Evolutionary conservation across 2,113 vertebrate genomes (phyloP).

Genomic region (human (Homo sapiens)): DNA sequence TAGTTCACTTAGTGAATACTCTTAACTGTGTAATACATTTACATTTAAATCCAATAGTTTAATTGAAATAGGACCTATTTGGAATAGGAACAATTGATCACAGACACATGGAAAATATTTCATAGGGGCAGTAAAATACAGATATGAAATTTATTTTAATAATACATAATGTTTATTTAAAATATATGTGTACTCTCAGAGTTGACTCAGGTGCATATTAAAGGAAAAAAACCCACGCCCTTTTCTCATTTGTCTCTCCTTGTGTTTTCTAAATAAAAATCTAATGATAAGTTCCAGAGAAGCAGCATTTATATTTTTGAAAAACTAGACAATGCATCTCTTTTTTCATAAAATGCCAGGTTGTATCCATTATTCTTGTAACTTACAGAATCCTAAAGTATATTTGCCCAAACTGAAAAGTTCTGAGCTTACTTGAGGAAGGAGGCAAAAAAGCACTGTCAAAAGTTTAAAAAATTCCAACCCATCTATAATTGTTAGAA

Average conservation of each 20-base stretch:
- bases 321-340: background rate
- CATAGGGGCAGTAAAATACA: background rate
- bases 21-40: background rate
- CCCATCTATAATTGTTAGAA: background rate
- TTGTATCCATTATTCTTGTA: background rate
- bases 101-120: constrained; percentile 26
- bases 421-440: constrained; percentile 13
- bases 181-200: background rate
- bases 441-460: background rate
- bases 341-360: constrained; percentile 25
- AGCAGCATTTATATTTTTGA: background rate
- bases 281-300: constrained; percentile 21
- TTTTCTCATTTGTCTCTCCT: constrained; percentile 4
- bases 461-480: background rate
- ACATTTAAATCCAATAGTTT: constrained; percentile 1
- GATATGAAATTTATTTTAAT: background rate
- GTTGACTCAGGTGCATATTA: background rate
- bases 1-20: background rate
- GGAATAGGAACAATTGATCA: background rate
- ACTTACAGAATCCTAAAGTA: constrained; percentile 28
- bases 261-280: constrained; percentile 53
- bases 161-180: constrained; percentile 19
- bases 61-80: background rate
- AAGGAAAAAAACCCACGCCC: background rate
- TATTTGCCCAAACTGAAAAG: background rate